Evolutionary conservation across 92 coral and sea anemone genomes (phyloP).

Genomic region (Parazoanthus swiftii): DNA sequence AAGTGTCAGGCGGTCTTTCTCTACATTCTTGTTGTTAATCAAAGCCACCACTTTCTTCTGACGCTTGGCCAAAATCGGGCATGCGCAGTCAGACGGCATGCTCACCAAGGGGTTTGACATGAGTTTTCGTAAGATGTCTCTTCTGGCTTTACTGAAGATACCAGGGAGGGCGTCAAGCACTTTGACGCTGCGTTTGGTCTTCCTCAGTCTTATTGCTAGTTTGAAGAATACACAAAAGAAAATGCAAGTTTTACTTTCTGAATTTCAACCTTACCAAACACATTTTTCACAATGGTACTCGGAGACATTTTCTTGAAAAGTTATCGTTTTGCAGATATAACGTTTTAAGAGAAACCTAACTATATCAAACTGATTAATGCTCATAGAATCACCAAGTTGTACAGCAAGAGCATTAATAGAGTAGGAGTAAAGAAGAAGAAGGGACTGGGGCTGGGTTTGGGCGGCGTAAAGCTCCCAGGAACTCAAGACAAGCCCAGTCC

Average conservation of each 20-base stretch:
- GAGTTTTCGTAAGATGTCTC: neutral
- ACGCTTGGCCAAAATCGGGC: conserved; percentile 11
- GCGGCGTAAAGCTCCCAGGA: too few species aligned
- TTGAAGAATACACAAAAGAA: neutral
- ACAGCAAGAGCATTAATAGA: too few species aligned
- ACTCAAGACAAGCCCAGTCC: too few species aligned
- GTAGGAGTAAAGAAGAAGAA: too few species aligned
- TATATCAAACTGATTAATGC: too few species aligned
- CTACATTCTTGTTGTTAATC: neutral
- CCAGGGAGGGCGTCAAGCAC: neutral
- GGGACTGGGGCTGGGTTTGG: too few species aligned
- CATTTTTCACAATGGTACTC: neutral
- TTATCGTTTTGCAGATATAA: too few species aligned
- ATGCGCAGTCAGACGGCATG: conserved; percentile 13
- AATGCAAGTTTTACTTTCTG: too few species aligned
- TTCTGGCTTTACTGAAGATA: neutral
- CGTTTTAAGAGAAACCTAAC: too few species aligned
- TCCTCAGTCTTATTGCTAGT: conserved; percentile 2
- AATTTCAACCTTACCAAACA: neutral
- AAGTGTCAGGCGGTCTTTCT: neutral
- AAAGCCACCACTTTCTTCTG: conserved; percentile 2
- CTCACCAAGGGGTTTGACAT: neutral
- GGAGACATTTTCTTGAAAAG: too few species aligned
- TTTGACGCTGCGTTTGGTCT: neutral
- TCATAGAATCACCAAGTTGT: too few species aligned